Evolutionary conservation across 2,113 vertebrate species (phyloP), one percentile per base, ranked within the genome.

Genomic region (Hipposideros armiger): DNA sequence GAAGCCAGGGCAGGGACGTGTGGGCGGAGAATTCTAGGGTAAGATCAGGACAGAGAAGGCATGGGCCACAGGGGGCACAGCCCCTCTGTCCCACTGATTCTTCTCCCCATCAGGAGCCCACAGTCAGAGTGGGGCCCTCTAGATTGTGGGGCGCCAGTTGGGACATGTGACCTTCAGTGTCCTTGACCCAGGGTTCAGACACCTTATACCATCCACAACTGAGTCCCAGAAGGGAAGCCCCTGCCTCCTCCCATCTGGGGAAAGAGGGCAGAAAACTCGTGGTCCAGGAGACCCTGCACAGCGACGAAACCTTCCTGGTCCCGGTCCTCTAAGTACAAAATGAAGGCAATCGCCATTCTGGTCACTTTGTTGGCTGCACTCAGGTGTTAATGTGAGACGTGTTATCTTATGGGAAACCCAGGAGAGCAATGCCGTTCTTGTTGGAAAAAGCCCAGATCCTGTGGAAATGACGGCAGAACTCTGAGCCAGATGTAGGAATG

Each of bases 401-500:
- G 32, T 54, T 78, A 84, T 26, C 91, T 50, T 19, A 22, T 0
- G 24, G 56, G 22, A 10, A 60, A 7, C 11, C 50, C 2, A 20
- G 60, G 8, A 32, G 24, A 1, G 66, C 36, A 4, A 19, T 13
- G 7, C 14, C 0, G 20, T 8, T 50, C 9, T 24, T 7, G 4
- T 45, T 19, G 28, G 70, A 32, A 47, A 69, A 10, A 78, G 62
- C 30, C 66, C 36, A 11, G 20, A 10, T 7, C 67, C 54, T 32
- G 2, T 69, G 72, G n/a, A 40, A 80, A 67, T 26, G 13, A 50
- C 5, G 16, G 56, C n/a, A 24, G 60, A 64, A 54, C 22, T 56
- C 28, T 19, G 0, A 17, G 50, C 15, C 3, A 0, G 11, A 52
- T 73, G 24, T n/a, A 74, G 58, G 45, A 80, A 45, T 11, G 40